phyloP scores from a whole-genome alignment of 2,888 invertebrate genomes.

The Leucoptera coffeella region DNA sequence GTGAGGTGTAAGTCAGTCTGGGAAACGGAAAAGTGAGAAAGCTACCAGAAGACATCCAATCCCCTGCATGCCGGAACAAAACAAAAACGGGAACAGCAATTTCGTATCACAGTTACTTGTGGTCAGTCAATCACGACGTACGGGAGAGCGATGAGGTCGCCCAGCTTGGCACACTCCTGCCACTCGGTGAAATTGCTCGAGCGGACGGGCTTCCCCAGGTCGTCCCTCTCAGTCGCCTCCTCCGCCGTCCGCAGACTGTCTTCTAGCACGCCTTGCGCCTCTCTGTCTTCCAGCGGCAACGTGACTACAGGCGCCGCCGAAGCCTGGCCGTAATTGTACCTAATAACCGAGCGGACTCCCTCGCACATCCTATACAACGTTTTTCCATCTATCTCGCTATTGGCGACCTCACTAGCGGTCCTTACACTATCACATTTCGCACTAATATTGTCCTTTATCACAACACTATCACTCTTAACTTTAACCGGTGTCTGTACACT shows the following conservation, averaged over 20 bases:
- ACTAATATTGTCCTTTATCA: constrained; percentile 8
- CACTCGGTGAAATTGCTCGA: constrained; percentile 73
- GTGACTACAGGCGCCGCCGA: constrained; percentile 17
- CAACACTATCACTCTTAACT: constrained; percentile 7
- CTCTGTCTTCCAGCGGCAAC: constrained; percentile 9
- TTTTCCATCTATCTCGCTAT: constrained; percentile 19
- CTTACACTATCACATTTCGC: constrained; percentile 13
- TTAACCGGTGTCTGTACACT: no score
- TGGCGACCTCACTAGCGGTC: constrained; percentile 33
- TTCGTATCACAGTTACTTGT: constrained; percentile 8
- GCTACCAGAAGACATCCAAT: no score
- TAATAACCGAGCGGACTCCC: constrained; percentile 12
- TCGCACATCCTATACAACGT: constrained; percentile 16
- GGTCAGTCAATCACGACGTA: constrained; percentile 91
- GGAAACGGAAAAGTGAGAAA: no score
- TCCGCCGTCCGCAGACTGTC: constrained; percentile 8
- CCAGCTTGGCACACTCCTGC: constrained; percentile 81
- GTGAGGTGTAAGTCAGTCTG: no score
- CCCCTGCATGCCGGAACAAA: no score
- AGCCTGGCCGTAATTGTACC: constrained; percentile 18
- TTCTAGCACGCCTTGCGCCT: constrained; percentile 7
- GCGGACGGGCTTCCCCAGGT: constrained; percentile 18
- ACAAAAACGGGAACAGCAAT: no score
- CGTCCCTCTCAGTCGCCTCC: constrained; percentile 11
- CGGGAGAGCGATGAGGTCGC: constrained; percentile 88